Conservation (phyloP, 2,888 invertebrate species). For the Chalcis sispes region DNA sequence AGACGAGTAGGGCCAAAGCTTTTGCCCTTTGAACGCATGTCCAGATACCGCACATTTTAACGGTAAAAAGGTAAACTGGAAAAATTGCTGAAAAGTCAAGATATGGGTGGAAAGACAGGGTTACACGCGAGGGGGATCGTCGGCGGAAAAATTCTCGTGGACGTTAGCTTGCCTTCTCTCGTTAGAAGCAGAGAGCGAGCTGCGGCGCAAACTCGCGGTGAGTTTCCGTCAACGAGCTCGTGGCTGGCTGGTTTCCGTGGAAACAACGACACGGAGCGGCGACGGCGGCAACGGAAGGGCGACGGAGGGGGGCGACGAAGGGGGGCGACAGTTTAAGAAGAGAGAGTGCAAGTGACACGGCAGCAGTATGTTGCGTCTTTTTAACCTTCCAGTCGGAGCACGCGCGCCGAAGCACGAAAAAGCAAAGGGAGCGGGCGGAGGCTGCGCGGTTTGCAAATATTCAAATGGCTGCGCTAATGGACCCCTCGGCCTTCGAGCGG, state of each 20-base stretch:
- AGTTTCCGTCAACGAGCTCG: neutral
- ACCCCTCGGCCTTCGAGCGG: slow-evolving; percentile 59
- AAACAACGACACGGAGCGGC: neutral
- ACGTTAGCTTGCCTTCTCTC: too few species aligned
- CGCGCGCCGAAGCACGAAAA: too few species aligned
- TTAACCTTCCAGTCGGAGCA: slow-evolving; percentile 66
- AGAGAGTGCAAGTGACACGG: slow-evolving; percentile 70
- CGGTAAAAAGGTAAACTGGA: neutral
- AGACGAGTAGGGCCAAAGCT: slow-evolving; percentile 14
- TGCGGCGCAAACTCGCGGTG: slow-evolving; percentile 6
- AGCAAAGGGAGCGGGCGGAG: neutral
- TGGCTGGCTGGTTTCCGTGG: neutral
- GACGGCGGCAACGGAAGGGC: slow-evolving; percentile 34
- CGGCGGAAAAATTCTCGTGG: too few species aligned
- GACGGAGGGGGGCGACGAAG: slow-evolving; percentile 56
- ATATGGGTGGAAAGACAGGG: too few species aligned
- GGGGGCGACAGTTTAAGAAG: slow-evolving; percentile 71
- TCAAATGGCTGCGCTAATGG: slow-evolving; percentile 75
- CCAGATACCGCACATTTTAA: slow-evolving; percentile 40
- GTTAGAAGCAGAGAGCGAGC: slow-evolving; percentile 5
- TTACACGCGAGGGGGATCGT: neutral
- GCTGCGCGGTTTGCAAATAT: slow-evolving; percentile 73
- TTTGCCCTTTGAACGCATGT: slow-evolving; percentile 23
- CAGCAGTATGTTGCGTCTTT: slow-evolving; percentile 74
- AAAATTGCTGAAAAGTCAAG: slow-evolving; percentile 9